Percentiles rank a stretch among this genome's conserved stretches.
These are phyloP conservation scores for Venturia canescens DNA, from an alignment of 1,140 invertebrate genomes.

Conservation along the genomic window DNA sequence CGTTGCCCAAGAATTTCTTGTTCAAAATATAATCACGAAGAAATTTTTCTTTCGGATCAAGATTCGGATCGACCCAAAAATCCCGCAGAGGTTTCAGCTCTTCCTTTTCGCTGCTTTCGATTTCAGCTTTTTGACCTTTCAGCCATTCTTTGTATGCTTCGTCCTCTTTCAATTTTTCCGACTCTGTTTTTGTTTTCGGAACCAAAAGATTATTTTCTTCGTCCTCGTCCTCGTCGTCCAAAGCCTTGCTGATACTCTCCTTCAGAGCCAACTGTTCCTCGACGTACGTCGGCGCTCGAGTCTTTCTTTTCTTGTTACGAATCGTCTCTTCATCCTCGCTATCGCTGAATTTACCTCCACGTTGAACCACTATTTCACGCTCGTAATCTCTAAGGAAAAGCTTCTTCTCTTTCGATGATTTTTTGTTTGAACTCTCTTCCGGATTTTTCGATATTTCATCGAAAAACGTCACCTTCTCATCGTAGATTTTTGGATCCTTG, in stretches of 20 bases:
- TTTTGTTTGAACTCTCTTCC: constrained; percentile 64
- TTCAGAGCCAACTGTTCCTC: constrained; percentile 85
- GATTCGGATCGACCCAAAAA: constrained; percentile 89
- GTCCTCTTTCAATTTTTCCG: constrained; percentile 80
- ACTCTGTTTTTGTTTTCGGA: constrained; percentile 80
- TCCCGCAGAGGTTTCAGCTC: constrained; percentile 87
- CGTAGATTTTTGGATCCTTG: constrained; percentile 93
- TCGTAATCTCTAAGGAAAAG: constrained; percentile 89
- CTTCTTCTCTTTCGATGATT: constrained; percentile 78
- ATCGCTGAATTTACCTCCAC: constrained; percentile 80
- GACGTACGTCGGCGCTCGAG: constrained; percentile 78
- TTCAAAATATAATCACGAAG: constrained; percentile 95
- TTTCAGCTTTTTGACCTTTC: constrained; percentile 84
- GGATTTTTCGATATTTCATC: constrained; percentile 63
- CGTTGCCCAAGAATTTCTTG: constrained; percentile 84
- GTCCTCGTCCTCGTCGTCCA: constrained; percentile 77
- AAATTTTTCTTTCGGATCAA: constrained; percentile 92
- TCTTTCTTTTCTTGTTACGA: constrained; percentile 45
- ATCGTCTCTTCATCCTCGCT: constrained; percentile 74
- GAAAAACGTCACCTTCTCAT: constrained; percentile 87
- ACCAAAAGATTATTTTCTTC: constrained; percentile 79
- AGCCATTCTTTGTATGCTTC: constrained; percentile 89
- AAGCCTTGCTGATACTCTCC: constrained; percentile 80
- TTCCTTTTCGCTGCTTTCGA: constrained; percentile 81
- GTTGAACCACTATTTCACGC: constrained; percentile 85